Conservation (phyloP, 2,888 invertebrate genomes). For the Mythimna loreyi region DNA sequence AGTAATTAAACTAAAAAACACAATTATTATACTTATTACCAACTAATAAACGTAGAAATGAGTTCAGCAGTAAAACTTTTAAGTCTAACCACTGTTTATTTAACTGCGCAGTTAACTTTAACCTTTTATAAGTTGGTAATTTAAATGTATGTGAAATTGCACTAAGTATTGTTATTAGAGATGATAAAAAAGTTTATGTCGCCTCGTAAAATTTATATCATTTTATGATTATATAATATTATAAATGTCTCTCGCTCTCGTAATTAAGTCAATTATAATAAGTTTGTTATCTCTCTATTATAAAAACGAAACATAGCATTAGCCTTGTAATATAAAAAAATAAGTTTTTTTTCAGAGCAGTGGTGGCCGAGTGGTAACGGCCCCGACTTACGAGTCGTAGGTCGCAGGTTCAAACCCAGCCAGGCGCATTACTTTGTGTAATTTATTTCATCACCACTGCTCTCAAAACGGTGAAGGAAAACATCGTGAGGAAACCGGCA, state of each 20-base stretch:
- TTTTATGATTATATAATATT: background rate
- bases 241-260: too few relatives aligned
- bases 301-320: too few relatives aligned
- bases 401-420: too few relatives aligned
- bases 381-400: too few relatives aligned
- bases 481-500: too few relatives aligned
- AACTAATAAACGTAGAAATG: conserved; percentile 22
- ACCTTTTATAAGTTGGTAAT: conserved; percentile 6
- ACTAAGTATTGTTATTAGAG: conserved; percentile 7
- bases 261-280: conserved; percentile 6
- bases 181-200: conserved; percentile 5
- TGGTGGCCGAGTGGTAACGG: too few relatives aligned
- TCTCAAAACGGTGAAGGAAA: too few relatives aligned
- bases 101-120: background rate
- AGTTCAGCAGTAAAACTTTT: conserved; percentile 6
- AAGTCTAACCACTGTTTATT: background rate
- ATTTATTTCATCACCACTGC: too few relatives aligned
- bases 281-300: too few relatives aligned
- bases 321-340: too few relatives aligned
- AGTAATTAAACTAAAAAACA: background rate
- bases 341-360: too few relatives aligned
- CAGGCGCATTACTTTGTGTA: too few relatives aligned
- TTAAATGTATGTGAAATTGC: conserved; percentile 10
- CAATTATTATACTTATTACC: background rate
- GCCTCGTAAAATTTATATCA: conserved; percentile 11